These are phyloP conservation scores for Apoda limacodes DNA, from an alignment of 2,888 invertebrate genomes.

Conservation along the genomic window DNA sequence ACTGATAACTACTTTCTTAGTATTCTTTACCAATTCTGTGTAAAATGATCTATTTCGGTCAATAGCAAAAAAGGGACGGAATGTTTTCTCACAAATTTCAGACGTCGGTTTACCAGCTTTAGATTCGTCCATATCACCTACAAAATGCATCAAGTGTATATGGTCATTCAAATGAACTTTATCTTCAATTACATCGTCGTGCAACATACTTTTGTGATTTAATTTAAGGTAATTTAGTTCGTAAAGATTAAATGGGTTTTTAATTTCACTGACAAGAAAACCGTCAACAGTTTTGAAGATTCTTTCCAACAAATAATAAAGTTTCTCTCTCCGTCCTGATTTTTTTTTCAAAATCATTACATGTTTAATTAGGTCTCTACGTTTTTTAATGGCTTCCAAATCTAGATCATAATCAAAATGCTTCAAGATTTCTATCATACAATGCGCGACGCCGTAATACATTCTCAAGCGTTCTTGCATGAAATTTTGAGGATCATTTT, in stretches of 20 bases:
- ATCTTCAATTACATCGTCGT: constrained; percentile 19
- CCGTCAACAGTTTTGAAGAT: constrained; percentile 28
- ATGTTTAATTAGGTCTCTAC: constrained; percentile 24
- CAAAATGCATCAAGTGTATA: constrained; percentile 22
- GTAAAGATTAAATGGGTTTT: constrained; percentile 23
- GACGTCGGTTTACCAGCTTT: constrained; percentile 5
- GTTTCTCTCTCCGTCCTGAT: constrained; percentile 19
- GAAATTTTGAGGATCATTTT: constrained; percentile 24
- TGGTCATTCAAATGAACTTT: constrained; percentile 26
- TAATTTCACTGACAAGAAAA: constrained; percentile 27
- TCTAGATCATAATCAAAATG: constrained; percentile 26
- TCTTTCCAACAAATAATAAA: constrained; percentile 23
- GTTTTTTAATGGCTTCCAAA: constrained; percentile 22
- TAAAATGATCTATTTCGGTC: constrained; percentile 26
- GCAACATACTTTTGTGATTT: constrained; percentile 24
- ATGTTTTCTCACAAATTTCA: constrained; percentile 24
- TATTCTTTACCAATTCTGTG: constrained; percentile 18
- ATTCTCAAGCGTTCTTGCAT: constrained; percentile 27
- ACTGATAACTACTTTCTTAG: constrained; percentile 20
- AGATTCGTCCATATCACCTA: constrained; percentile 6
- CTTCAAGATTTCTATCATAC: constrained; percentile 29
- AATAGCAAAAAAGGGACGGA: constrained; percentile 24
- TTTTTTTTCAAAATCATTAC: constrained; percentile 27
- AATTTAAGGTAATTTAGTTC: constrained; percentile 28
- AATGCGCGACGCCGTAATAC: constrained; percentile 22